Conservation (phyloP, 2,113 vertebrate species). For the Oreochromis niloticus region DNA sequence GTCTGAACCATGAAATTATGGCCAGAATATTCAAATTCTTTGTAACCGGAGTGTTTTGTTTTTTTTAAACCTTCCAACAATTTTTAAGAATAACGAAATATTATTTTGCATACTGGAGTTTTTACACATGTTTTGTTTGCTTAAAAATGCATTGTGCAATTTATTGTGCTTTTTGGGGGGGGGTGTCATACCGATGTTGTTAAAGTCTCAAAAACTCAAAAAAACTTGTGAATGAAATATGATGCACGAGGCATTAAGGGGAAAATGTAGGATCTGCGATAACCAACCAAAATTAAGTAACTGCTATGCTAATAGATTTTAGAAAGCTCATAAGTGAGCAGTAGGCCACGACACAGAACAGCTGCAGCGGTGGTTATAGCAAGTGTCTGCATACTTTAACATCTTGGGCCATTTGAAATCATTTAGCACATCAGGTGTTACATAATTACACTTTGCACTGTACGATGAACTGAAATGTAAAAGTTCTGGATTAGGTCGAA, state of each 20-base stretch:
- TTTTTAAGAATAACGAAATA: not conserved
- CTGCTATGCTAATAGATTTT: not conserved
- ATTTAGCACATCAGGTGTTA: not conserved
- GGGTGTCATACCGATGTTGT: not conserved
- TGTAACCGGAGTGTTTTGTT: rapidly evolving
- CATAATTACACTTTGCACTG: not conserved
- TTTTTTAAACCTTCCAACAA: not conserved
- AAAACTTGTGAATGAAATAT: not conserved
- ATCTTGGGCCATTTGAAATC: not conserved
- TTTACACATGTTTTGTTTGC: not conserved
- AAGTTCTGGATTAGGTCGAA: not conserved
- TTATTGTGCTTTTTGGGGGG: not conserved
- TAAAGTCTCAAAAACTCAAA: not conserved
- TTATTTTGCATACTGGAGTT: too few species aligned
- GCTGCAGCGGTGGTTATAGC: not conserved
- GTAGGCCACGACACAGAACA: not conserved
- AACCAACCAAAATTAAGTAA: not conserved
- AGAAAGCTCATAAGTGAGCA: not conserved
- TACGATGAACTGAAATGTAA: not conserved
- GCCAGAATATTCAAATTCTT: not conserved
- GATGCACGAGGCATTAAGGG: not conserved
- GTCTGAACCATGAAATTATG: not conserved
- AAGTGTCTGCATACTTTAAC: not conserved
- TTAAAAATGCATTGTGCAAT: not conserved
- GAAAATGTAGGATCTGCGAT: not conserved